Conservation (phyloP, 2,113 vertebrate genomes). For the Siphamia tubifer region DNA sequence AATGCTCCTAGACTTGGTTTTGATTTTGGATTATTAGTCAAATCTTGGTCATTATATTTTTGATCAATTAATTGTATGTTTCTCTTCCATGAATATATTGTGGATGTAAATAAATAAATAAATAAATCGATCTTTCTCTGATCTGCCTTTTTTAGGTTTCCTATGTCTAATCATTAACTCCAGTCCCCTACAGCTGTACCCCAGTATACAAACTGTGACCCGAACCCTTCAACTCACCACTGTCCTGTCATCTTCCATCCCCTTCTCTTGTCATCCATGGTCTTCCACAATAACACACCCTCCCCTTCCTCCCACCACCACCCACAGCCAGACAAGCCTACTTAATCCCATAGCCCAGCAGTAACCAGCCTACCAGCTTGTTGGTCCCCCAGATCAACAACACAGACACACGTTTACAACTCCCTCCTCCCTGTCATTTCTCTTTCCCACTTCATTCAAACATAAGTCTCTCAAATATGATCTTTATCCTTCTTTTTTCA, state of each 20-base stretch:
- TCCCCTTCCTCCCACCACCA: slow-evolving; percentile 64
- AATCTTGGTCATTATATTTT: too few species aligned
- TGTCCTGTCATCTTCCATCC: slow-evolving; percentile 33
- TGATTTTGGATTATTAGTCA: too few species aligned
- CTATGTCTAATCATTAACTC: neutral
- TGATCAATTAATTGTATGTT: too few species aligned
- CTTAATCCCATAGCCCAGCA: slow-evolving; percentile 78
- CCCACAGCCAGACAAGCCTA: slow-evolving; percentile 77
- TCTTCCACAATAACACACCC: slow-evolving; percentile 69
- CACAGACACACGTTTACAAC: slow-evolving; percentile 30
- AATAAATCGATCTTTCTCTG: neutral
- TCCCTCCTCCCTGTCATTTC: slow-evolving; percentile 26
- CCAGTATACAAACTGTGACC: neutral
- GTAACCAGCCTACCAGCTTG: slow-evolving; percentile 69
- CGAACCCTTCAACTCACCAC: slow-evolving; percentile 25
- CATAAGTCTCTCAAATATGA: slow-evolving; percentile 2
- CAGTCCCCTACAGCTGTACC: neutral
- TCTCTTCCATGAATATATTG: too few species aligned
- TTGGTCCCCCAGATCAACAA: slow-evolving; percentile 71
- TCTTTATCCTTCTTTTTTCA: neutral
- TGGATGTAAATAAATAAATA: too few species aligned
- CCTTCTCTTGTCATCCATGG: slow-evolving; percentile 44
- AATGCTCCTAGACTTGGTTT: too few species aligned
- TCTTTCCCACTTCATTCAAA: slow-evolving; percentile 27
- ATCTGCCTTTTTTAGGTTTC: neutral